Evolutionary conservation across 2,113 vertebrate genomes (phyloP).

Genomic region (Collichthys lucidus): DNA sequence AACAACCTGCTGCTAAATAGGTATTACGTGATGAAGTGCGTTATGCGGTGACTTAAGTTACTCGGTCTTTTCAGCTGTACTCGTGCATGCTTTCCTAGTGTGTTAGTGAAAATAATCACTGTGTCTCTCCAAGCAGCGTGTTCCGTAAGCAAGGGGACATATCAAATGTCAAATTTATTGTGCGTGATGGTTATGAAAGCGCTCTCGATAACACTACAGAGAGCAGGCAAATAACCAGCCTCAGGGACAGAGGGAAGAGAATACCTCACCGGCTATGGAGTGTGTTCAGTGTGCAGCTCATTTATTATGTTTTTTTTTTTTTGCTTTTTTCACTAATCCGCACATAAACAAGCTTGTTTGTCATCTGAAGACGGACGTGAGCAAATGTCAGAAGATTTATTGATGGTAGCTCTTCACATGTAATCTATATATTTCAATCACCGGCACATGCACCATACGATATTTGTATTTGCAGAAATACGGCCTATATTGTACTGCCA

Average conservation of each 20-base stretch:
- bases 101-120: no score
- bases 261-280: not conserved
- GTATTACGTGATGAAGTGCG: not conserved
- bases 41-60: not conserved
- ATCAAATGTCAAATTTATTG: no score
- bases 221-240: not conserved
- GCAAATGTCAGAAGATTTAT: not conserved
- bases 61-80: not conserved
- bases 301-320: not conserved
- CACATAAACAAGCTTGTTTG: not conserved
- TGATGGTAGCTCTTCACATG: not conserved
- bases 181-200: not conserved
- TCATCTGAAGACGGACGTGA: not conserved
- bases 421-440: not conserved
- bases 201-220: not conserved
- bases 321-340: not conserved
- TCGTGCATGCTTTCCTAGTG: not conserved
- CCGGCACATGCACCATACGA: not conserved
- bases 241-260: slow-evolving; percentile 1
- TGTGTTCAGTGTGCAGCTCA: not conserved
- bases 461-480: not conserved
- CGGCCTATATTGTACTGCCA: not conserved
- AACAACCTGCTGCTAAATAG: not conserved
- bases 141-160: not conserved
- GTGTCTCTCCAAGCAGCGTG: not conserved